These are phyloP conservation scores for Drosophila tripunctata DNA, from an alignment of 2,888 invertebrate species.

Conservation along the genomic window DNA sequence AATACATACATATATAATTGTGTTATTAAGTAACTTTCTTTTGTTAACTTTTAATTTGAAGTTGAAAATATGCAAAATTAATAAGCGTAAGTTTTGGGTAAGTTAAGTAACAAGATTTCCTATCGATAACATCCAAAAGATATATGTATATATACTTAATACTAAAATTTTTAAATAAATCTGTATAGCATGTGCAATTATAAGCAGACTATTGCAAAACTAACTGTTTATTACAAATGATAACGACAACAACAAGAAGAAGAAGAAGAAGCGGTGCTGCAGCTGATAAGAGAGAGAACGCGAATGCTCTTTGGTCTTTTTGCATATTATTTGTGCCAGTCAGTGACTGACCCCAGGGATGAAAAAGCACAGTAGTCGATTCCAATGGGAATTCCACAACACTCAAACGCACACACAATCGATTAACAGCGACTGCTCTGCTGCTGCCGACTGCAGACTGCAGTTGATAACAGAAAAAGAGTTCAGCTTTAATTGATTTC, in stretches of 20 bases:
- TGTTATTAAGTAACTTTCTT: too few relatives aligned
- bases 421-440: conserved; percentile 18
- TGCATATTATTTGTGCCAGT: conserved; percentile 26
- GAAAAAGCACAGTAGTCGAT: background rate
- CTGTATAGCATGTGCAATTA: background rate
- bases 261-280: background rate
- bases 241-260: background rate
- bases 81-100: too few relatives aligned
- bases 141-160: too few relatives aligned
- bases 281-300: conserved; percentile 51
- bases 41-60: too few relatives aligned
- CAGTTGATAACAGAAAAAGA: background rate
- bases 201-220: conserved; percentile 7
- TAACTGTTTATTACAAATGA: conserved; percentile 39
- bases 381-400: conserved; percentile 15
- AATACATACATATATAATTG: background rate
- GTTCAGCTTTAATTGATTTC: conserved; percentile 46
- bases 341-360: conserved; percentile 27
- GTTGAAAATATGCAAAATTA: too few relatives aligned
- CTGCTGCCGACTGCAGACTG: conserved; percentile 3
- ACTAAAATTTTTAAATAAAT: too few relatives aligned
- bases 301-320: conserved; percentile 16
- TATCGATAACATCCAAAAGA: too few relatives aligned
- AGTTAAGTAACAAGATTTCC: too few relatives aligned
- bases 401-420: conserved; percentile 11